Base-by-base conservation (phyloP, 1,140 invertebrate species). In the Neodiprion pinetum region DNA sequence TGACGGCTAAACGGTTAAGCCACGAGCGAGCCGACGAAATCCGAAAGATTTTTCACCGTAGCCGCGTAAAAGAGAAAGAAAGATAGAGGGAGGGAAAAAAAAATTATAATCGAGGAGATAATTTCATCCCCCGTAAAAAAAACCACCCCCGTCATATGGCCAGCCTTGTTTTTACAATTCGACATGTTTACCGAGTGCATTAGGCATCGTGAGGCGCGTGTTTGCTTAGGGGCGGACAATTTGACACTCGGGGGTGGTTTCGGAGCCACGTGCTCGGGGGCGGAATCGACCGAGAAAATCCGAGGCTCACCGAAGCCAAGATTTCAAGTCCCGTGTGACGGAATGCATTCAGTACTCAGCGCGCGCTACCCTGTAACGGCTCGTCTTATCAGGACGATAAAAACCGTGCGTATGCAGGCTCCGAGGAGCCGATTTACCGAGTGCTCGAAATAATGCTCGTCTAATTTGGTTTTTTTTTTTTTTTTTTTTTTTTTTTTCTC, bases 301-400 rank as follows among this genome's bases (percentile, higher is more conserved):
- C 86, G 86, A 87, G 61, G n/a, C 7, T 5, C 17, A 0, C 78
- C 85, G 85, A 85, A 49, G 75, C 50, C 68, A 65, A 71, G 81
- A 82, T 85, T 84, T 84, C 80, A 80, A 83, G 80, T 80, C 70
- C 74, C 79, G 78, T 47, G 82, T 83, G 80, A 82, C 81, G 85
- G 84, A 87, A 87, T 87, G 83, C 81, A 80, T 80, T 82, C 84
- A 85, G 85, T 84, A 83, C 82, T 79, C 80, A 84, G 80, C 84
- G 85, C 82, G 84, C 83, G 80, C 76, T 81, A 81, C 53, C 53
- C 53, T 17, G n/a, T 61, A 61, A 61, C 73, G 73, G 72, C 68
- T 69, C 14, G 21, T 69, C 68, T 69, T 47, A 23, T 69, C 68
- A 28, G 68, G 21, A 5, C 68, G 21, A 47, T 47, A 47, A 23